Percentiles rank a stretch among this genome's conserved stretches.
Conservation (phyloP, 2,888 invertebrate species). For the Hypena proboscidalis region DNA sequence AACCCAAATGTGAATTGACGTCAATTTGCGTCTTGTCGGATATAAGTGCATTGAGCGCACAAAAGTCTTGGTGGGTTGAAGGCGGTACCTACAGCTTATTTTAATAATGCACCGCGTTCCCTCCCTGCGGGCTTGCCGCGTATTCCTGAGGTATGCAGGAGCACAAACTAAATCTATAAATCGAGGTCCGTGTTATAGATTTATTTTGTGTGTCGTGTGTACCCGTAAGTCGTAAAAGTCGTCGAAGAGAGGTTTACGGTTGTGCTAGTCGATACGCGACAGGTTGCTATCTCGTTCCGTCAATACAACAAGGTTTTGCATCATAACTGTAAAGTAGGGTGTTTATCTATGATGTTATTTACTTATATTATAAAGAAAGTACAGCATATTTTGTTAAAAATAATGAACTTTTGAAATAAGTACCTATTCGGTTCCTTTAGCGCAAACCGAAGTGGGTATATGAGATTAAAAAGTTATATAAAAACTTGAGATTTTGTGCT, state of each 20-base stretch:
- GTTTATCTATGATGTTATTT: too few species aligned
- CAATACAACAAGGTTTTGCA: not conserved
- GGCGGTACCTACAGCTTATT: not conserved
- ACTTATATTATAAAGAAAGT: too few species aligned
- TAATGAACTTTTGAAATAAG: too few species aligned
- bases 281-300: constrained; percentile 4
- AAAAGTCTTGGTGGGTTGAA: not conserved
- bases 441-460: too few species aligned
- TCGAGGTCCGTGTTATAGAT: constrained; percentile 5
- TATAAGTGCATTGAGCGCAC: not conserved
- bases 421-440: too few species aligned
- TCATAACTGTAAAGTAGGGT: too few species aligned
- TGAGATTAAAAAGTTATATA: too few species aligned
- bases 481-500: too few species aligned
- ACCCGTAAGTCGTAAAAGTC: constrained; percentile 12
- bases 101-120: constrained; percentile 6
- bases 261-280: constrained; percentile 3
- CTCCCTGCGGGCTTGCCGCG: not conserved
- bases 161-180: constrained; percentile 7
- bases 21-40: too few species aligned
- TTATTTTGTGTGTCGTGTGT: constrained; percentile 10
- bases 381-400: too few species aligned
- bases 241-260: constrained; percentile 12
- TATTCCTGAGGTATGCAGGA: not conserved
- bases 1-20: too few species aligned